Evolutionary conservation across 2,797 vertebrate genomes (phyloP).

Genomic region (Crocodylus rhombifer): DNA sequence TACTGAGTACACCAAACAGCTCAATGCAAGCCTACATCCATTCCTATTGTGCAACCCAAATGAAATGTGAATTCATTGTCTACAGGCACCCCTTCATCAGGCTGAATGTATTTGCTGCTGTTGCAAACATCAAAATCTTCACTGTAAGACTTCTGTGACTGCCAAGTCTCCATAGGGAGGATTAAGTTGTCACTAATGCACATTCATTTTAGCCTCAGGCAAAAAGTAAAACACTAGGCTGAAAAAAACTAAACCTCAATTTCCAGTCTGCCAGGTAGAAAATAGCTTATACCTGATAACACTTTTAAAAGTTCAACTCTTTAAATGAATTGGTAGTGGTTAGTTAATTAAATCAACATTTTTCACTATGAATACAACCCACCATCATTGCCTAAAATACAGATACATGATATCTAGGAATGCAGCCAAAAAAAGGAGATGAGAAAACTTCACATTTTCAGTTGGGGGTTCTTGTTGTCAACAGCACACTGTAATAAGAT

Average conservation of each 20-base stretch:
- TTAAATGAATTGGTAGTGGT: not conserved
- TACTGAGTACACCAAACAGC: not conserved
- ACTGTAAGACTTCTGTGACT: not conserved
- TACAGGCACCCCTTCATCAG: not conserved
- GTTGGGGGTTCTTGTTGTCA: not conserved
- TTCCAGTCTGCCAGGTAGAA: not conserved
- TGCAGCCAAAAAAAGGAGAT: not conserved
- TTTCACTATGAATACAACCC: constrained; percentile 24
- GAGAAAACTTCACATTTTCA: not conserved
- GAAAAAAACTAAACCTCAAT: constrained; percentile 1
- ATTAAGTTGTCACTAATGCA: not conserved
- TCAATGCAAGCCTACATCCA: not conserved
- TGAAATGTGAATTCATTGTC: not conserved
- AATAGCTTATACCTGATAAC: not conserved
- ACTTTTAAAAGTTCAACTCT: not conserved
- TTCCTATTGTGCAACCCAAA: not conserved
- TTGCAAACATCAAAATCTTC: not conserved
- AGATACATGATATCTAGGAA: not conserved
- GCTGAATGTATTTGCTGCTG: not conserved
- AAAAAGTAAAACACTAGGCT: not conserved
- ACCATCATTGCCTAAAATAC: not conserved
- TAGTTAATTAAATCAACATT: not conserved
- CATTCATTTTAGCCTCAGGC: not conserved
- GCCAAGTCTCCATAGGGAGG: not conserved
- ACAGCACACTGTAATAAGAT: not conserved